These are phyloP conservation scores for Cossypha niveicapilla DNA, from an alignment of 2,797 vertebrate genomes.

Conservation along the genomic window DNA sequence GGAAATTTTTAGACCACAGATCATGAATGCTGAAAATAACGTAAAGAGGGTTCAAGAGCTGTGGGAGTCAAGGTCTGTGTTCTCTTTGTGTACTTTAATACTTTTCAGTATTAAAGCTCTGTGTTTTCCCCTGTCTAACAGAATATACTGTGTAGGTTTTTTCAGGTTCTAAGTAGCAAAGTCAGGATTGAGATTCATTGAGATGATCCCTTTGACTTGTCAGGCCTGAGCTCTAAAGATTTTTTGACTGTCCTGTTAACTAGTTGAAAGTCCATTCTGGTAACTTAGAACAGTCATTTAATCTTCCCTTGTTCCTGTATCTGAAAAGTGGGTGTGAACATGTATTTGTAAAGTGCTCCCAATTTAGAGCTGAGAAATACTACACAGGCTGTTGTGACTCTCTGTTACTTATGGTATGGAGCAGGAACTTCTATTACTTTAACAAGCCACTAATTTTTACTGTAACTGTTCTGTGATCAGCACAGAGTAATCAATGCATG, in stretches of 20 bases:
- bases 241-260: not conserved
- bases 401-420: not conserved
- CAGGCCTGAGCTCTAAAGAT: not conserved
- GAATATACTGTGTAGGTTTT: not conserved
- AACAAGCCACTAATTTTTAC: not conserved
- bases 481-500: not conserved
- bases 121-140: not conserved
- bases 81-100: not conserved
- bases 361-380: not conserved
- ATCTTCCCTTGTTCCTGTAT: not conserved
- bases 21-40: not conserved
- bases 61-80: not conserved
- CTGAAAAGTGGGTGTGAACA: constrained; percentile 14
- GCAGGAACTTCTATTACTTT: not conserved
- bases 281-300: not conserved
- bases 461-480: not conserved
- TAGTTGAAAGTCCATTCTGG: not conserved
- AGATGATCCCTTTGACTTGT: not conserved
- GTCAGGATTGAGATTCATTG: not conserved
- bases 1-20: not conserved
- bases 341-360: not conserved
- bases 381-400: not conserved
- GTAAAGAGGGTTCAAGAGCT: not conserved
- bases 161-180: not conserved
- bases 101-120: not conserved